Evolutionary conservation across 2,888 invertebrate species (phyloP).

Genomic region (Hymenopus coronatus): DNA sequence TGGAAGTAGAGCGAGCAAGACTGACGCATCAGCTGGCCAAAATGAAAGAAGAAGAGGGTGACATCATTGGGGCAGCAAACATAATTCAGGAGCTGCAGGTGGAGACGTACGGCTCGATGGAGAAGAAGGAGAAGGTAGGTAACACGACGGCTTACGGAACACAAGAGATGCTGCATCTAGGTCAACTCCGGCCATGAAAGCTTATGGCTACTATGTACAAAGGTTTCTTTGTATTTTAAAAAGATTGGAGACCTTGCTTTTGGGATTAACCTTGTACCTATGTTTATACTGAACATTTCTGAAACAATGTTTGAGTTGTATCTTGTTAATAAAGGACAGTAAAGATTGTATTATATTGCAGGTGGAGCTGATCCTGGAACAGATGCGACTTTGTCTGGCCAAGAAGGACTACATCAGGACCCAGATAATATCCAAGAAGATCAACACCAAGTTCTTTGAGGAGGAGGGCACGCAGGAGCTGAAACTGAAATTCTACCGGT

Average conservation of each 20-base stretch:
- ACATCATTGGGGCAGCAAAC: constrained; percentile 84
- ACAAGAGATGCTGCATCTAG: too few species aligned
- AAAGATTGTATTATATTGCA: too few species aligned
- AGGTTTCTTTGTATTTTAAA: too few species aligned
- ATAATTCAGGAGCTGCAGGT: constrained; percentile 95
- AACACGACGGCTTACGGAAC: too few species aligned
- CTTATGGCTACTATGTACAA: too few species aligned
- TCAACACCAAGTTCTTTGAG: constrained; percentile 95
- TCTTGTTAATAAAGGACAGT: too few species aligned
- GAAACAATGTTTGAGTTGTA: too few species aligned
- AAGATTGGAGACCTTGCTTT: too few species aligned
- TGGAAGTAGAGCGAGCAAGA: constrained; percentile 97
- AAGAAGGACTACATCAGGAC: constrained; percentile 96
- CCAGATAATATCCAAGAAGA: constrained; percentile 98
- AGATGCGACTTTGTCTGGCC: constrained; percentile 94
- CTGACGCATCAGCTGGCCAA: constrained; percentile 87
- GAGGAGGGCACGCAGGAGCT: constrained; percentile 71
- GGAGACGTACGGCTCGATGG: constrained; percentile 99
- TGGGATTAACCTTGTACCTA: too few species aligned
- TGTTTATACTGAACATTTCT: too few species aligned
- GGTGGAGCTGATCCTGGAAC: constrained; percentile 92
- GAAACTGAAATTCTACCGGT: constrained; percentile 69
- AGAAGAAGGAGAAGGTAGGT: constrained; percentile 85
- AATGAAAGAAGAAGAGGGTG: constrained; percentile 78
- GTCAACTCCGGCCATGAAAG: too few species aligned